Evolutionary conservation across 2,113 vertebrate species (phyloP), one percentile per base, ranked within the genome.

Genomic region (Todiramphus saurophagus): DNA sequence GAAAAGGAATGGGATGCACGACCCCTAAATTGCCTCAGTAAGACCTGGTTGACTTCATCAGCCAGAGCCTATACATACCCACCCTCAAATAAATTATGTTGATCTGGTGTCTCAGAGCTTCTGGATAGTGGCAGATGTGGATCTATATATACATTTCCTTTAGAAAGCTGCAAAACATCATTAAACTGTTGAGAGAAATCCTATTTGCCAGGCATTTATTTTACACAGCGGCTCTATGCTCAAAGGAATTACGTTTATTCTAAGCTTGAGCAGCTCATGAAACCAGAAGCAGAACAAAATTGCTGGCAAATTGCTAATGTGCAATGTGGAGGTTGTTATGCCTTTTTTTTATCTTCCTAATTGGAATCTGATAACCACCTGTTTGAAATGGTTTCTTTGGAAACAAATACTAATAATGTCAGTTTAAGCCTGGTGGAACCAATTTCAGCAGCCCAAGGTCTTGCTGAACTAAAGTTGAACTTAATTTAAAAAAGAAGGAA

Each of bases 341-440:
- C 43, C 28, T 95, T 90, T 96, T 96, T 96, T 96, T 86, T 28
- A 30, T 90, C 23, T 55, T 87, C 66, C 67, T 93, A 79, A 87
- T 73, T 93, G 58, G 80, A 82, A 87, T 81, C 90, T 91, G 56
- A 68, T 90, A 92, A 58, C 60, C 60, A 81, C 88, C 68, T 96
- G 82, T 94, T 93, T 78, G 73, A 84, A 92, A 82, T 25, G 30
- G 64, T 87, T 14, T 90, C 64, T 95, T 56, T 93, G 88, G 79
- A 95, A 96, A 90, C 68, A 89, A 84, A 64, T 44, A 19, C 69
- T 95, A 31, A 53, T 83, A 83, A 58, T 67, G 58, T 67, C 73
- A 44, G 39, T 75, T 89, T 60, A 92, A 90, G 51, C 31, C 33
- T 87, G 17, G 15, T 92, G 78, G 83, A 96, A 75, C 51, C 35